Evolutionary conservation across 1,140 invertebrate species (phyloP), one percentile per base, ranked within the genome.

Genomic region (Portunus trituberculatus): DNA sequence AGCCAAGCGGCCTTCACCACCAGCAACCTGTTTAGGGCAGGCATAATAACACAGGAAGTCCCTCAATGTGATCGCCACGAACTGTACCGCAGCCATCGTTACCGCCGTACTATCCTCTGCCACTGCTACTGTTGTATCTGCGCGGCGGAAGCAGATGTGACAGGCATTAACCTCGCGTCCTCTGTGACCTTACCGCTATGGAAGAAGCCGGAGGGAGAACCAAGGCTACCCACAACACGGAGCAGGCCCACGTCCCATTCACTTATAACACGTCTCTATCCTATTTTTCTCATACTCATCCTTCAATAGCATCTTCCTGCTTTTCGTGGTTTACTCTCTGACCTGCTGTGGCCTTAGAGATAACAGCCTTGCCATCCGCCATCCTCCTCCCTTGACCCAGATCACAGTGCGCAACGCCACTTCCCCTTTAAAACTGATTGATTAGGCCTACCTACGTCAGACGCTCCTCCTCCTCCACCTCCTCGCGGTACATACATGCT

Each of bases 371-470:
- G 91, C 59, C 29, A 0, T 28, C 20, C 92, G 83, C 39, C 46
- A 39, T 32, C 76, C 29, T 48, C 89, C 76, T 94, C 94, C 76
- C 90, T 91, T 94, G 94, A 94, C 94, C 94, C 89, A 94, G 89
- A 84, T 94, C 89, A n/a, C n/a, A 48, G 29, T 28, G 39, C 45
- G 94, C 67, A 90, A 48, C 88, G 89, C 32, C 28, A 90, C 82
- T 91, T 94, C 94, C 94, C 94, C 94, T 94, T 94, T 94, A 94
- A 94, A 87, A 39, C 94, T 94, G 94, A 94, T 94, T 94, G 94
- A 94, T 94, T 94, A 94, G 94, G 94, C 94, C 94, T 94, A 94
- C 76, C 94, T 92, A 94, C 94, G 94, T 92, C 94, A 94, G 89
- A 83, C 88, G 87, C 88, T 12, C 86, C 86, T 45, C 48, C 86